Evolutionary conservation across 1,140 invertebrate genomes (phyloP).

Genomic region (Eurosta solidaginis): DNA sequence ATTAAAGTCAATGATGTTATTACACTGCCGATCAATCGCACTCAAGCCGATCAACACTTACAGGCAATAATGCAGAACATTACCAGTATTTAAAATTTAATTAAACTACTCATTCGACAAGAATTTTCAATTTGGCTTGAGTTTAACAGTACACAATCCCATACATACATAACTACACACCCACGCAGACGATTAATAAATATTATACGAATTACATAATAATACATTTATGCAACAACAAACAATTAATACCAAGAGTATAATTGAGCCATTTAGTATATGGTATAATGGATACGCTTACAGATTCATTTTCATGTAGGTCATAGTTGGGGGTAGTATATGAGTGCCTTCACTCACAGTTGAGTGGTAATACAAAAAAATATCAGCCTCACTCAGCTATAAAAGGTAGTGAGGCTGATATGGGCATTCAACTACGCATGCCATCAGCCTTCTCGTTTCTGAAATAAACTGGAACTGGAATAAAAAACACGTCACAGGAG

Average conservation of each 20-base stretch:
- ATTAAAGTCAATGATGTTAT: neutral
- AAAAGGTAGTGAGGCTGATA: too few relatives aligned
- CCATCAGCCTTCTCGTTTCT: too few relatives aligned
- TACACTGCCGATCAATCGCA: neutral
- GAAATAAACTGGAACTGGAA: too few relatives aligned
- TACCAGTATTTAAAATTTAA: neutral
- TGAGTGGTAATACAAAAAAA: too few relatives aligned
- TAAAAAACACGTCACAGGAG: too few relatives aligned
- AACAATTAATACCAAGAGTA: neutral
- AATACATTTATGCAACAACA: neutral
- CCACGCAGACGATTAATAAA: neutral
- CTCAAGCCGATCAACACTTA: neutral
- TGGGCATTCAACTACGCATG: too few relatives aligned
- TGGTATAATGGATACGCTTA: neutral
- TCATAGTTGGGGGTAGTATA: too few relatives aligned
- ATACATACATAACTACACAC: neutral
- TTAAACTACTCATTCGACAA: neutral
- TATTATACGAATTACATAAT: neutral
- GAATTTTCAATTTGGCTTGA: neutral
- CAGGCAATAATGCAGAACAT: neutral
- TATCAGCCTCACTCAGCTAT: too few relatives aligned
- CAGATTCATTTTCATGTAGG: neutral
- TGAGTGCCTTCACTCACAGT: too few relatives aligned
- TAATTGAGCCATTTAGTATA: neutral
- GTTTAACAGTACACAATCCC: neutral